Conservation (phyloP, 1,140 invertebrate genomes). For the Apis cerana region DNA sequence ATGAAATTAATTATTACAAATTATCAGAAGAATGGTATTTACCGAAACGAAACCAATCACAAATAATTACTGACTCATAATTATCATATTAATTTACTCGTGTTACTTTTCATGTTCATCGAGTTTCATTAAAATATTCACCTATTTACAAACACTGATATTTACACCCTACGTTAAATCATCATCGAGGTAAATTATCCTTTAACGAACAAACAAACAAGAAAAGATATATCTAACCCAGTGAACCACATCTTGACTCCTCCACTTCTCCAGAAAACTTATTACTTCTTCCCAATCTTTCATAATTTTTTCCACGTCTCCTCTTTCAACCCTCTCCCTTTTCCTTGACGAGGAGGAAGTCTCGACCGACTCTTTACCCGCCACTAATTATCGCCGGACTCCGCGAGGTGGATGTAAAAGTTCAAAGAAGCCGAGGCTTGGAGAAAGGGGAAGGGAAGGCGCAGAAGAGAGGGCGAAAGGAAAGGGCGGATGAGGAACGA, state of each 20-base stretch:
- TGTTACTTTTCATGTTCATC: not conserved
- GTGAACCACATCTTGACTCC: not conserved
- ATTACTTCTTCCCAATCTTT: too few relatives aligned
- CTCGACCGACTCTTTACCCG: slow-evolving; percentile 11
- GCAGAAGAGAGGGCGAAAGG: not conserved
- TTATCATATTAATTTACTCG: too few relatives aligned
- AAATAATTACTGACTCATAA: too few relatives aligned
- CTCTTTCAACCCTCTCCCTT: not conserved
- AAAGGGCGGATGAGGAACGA: not conserved
- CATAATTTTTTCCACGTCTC: not conserved
- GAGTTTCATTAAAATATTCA: slow-evolving; percentile 20
- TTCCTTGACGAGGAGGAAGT: not conserved
- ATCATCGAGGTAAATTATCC: too few relatives aligned
- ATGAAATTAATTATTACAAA: too few relatives aligned
- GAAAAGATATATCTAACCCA: not conserved
- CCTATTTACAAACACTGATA: too few relatives aligned
- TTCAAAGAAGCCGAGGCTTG: slow-evolving; percentile 13
- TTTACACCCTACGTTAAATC: too few relatives aligned
- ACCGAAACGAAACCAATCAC: not conserved
- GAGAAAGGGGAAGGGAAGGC: not conserved
- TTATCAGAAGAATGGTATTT: not conserved
- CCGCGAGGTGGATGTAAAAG: slow-evolving; percentile 26
- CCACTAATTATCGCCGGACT: slow-evolving; percentile 45
- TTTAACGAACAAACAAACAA: not conserved
- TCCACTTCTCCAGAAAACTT: too few relatives aligned